phyloP scores from a whole-genome alignment of 2,888 invertebrate species.

The Lapara coniferarum region DNA sequence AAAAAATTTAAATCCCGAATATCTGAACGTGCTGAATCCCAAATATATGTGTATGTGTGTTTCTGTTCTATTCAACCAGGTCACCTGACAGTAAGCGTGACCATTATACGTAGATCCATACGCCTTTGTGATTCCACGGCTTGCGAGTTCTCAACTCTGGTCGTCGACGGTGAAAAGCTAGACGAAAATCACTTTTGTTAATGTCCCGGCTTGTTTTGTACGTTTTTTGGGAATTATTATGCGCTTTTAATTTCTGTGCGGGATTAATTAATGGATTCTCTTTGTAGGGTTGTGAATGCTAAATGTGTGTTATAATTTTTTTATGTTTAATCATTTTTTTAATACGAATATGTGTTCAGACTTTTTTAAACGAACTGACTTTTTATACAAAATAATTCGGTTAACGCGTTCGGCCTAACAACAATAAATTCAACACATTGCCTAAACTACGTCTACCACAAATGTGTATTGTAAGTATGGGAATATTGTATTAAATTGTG shows the following conservation, averaged over 20 bases:
- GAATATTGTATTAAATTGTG: too few relatives aligned
- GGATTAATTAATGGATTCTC: background rate
- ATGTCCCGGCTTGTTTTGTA: background rate
- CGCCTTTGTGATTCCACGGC: background rate
- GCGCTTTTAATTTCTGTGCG: background rate
- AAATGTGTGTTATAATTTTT: background rate
- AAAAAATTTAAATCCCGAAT: too few relatives aligned
- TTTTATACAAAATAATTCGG: too few relatives aligned
- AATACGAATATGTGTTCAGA: too few relatives aligned
- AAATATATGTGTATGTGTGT: too few relatives aligned
- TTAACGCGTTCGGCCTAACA: too few relatives aligned
- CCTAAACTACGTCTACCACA: too few relatives aligned
- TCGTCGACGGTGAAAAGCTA: background rate
- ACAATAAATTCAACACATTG: too few relatives aligned
- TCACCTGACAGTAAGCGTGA: background rate
- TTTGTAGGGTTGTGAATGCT: background rate
- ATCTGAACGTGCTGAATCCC: too few relatives aligned
- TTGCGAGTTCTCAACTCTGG: background rate
- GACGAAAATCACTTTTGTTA: conserved; percentile 1
- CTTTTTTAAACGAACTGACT: too few relatives aligned
- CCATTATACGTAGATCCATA: background rate
- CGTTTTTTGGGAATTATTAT: background rate
- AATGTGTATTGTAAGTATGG: too few relatives aligned
- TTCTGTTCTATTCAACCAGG: background rate
- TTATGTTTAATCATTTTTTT: too few relatives aligned